Evolutionary conservation across 2,888 invertebrate species (phyloP), one percentile per base, ranked within the genome.

Genomic region (Caprella mutica): DNA sequence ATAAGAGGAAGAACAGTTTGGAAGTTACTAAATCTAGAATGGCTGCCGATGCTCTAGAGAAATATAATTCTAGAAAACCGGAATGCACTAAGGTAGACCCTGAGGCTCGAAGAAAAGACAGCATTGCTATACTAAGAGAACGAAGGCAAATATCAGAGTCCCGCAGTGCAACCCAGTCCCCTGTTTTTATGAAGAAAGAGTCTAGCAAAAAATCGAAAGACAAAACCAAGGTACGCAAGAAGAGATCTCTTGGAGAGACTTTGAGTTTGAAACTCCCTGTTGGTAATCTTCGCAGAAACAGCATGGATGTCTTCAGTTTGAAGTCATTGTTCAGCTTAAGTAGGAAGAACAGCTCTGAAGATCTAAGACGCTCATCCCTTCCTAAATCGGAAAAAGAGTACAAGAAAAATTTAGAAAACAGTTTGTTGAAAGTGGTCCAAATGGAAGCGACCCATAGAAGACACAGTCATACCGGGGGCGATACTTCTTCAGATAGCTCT

Each of bases 331-430:
- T 48, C 24, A 48, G 29, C 33, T 48, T 21, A 48, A 48, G 48
- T n/a, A 27, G 30, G 17, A 48, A 48, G n/a, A 48, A 48, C 26
- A 48, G 48, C n/a, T 21, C 30, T 6, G 48, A 48, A n/a, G 48
- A 48, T 14, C 2, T 48, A 21, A 48, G n/a, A n/a, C n/a, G n/a
- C n/a, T n/a, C n/a, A n/a, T n/a, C n/a, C n/a, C n/a, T n/a, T n/a
- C n/a, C n/a, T n/a, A n/a, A n/a, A n/a, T n/a, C n/a, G n/a, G n/a
- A 48, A n/a, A 48, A 48, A 8, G 30, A 48, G 26, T 27, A 48
- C 14, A 48, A 48, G 19, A 48, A 30, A 48, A 8, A 19, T 4
- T 9, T 30, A 14, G 29, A 4, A 3, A 30, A 48, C 1, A 17
- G 14, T 27, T 26, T 48, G 8, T 21, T 48, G 6, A 48, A 21